Evolutionary conservation across 2,888 invertebrate species (phyloP), one percentile per base, ranked within the genome.

Genomic region (Argyra leucocephala): DNA sequence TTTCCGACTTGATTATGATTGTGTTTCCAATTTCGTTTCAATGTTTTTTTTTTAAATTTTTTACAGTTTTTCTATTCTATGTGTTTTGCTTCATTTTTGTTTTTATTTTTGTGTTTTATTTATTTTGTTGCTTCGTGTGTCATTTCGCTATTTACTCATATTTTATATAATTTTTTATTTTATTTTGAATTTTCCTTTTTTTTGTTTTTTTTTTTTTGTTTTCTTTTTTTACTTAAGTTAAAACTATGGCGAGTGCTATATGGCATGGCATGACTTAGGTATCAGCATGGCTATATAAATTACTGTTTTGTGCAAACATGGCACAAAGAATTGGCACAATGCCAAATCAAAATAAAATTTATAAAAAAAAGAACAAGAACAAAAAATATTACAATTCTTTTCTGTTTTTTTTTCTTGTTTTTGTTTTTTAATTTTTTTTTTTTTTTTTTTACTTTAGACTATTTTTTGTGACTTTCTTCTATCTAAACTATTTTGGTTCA

Each of bases 291-390:
- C 48, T 48, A 48, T 48, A 48, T 48, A 15, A 48, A 48, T 48
- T 48, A 48, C 48, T 48, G 48, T 48, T 48, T 15, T 48, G 48
- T 48, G 48, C 48, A 48, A 48, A 18, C 61, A 26, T 31, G 61
- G 18, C 31, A 26, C 21, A 21, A 26, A 61, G 61, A 61, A 61
- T 61, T 61, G 61, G 61, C 61, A 61, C 61, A 61, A 61, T 61
- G 61, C 61, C 61, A 31, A 61, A 18, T 31, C 21, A 26, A 59
- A 59, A 48, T 31, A 31, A 31, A 31, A 31, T 6, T 6, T 26
- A 31, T 31, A 48, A 48, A 18, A n/a, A 31, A 48, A 9, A 48
- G 3, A 37, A 9, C 12, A 37, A 37, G 12, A 37, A 37, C 6
- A 15, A 37, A 31, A 31, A 31, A 6, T 6, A 31, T 31, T 6